These are phyloP conservation scores for Drosophila pectinifera DNA, from an alignment of 1,140 invertebrate species.

Conservation along the genomic window DNA sequence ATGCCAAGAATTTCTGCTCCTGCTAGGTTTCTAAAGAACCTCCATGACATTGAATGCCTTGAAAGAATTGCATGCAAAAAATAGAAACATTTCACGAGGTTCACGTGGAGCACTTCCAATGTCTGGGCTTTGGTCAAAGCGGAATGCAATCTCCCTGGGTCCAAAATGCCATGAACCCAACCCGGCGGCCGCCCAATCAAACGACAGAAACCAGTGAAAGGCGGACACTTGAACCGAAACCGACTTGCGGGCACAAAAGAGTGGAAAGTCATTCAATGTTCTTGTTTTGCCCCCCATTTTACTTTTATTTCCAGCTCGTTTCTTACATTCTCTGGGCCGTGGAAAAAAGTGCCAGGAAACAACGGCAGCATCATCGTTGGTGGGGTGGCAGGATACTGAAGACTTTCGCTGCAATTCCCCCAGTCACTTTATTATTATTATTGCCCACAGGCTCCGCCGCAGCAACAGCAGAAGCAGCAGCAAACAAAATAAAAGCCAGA, in stretches of 20 bases:
- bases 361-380: slow-evolving; percentile 2
- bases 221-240: slow-evolving; percentile 31
- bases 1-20: slow-evolving; percentile 5
- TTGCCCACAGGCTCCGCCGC: slow-evolving; percentile 25
- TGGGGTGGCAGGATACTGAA: slow-evolving; percentile 2
- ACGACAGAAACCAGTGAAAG: slow-evolving; percentile 26
- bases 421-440: slow-evolving; percentile 53
- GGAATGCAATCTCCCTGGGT: slow-evolving; percentile 27
- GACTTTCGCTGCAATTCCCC: slow-evolving; percentile 34
- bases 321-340: slow-evolving; percentile 8
- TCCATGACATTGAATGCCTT: slow-evolving; percentile 20
- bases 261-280: slow-evolving; percentile 37
- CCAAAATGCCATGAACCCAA: slow-evolving; percentile 32
- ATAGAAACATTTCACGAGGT: slow-evolving; percentile 31
- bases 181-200: slow-evolving; percentile 20
- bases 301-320: slow-evolving; percentile 25
- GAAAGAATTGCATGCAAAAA: slow-evolving; percentile 28
- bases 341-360: slow-evolving; percentile 6
- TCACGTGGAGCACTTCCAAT: slow-evolving; percentile 17
- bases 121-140: slow-evolving; percentile 8
- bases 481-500: slow-evolving; percentile 60
- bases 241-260: slow-evolving; percentile 31
- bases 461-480: slow-evolving; percentile 5
- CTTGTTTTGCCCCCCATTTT: slow-evolving; percentile 25
- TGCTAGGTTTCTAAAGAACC: slow-evolving; percentile 17